Base-by-base conservation (phyloP, 1,140 invertebrate genomes). In the Pectinophora gossypiella region DNA sequence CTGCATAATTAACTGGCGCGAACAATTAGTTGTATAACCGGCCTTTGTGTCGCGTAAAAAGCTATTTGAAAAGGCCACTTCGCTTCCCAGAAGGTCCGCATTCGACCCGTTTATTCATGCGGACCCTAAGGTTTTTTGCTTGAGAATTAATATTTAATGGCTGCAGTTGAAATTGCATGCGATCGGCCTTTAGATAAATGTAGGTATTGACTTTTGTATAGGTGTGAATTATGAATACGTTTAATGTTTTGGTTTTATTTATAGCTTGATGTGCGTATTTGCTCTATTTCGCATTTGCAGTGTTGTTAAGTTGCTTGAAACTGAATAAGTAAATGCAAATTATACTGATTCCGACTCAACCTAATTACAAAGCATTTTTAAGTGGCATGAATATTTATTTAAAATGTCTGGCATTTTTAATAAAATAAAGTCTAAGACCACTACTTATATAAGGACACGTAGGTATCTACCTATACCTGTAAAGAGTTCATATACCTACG, bases 11-110 rank as follows among this genome's bases (percentile, higher is more conserved):
- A 81, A 75, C 64, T 68, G 68, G 76, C 70, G 79, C 74, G 72
- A 82, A 85, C 82, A 82, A 83, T 83, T 85, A 83, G 73, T 83
- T 82, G 82, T 82, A 76, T 76, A 81, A 76, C 70, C 75, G 66
- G 68, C 68, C 64, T 72, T 79, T 79, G 70, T 80, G 71, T 74
- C 68, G 67, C 56, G 51, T 53, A 63, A 63, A 56, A 61, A 64
- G 66, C 61, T 59, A 60, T 69, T 76, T 70, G 71, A 72, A 75
- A 75, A 69, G 61, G 10, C 58, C 65, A 62, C 56, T 61, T 58
- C 63, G 55, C 56, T 85, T 83, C 81, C 70, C 76, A 85, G 81
- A 85, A 85, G 79, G 78, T 68, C 71, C 64, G 64, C 62, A 64
- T 70, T 74, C 64, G 64, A 44, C 61, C 61, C 60, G 48, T 45